These are phyloP conservation scores for Stylophora pistillata DNA, from an alignment of 64 coral and sea anemone genomes.

Conservation along the genomic window DNA sequence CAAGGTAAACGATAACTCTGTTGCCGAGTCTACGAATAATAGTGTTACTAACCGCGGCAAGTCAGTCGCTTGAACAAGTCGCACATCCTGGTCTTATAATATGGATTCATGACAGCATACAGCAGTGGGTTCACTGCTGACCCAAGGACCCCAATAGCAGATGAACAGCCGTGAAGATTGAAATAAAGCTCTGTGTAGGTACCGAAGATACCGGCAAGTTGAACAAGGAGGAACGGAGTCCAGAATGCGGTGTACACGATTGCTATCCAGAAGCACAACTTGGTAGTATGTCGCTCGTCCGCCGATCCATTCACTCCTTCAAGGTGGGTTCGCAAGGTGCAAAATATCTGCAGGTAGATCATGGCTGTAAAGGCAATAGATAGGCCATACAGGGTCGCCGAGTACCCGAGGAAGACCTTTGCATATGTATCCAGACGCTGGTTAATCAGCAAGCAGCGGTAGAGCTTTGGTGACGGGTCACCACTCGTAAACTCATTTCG, in stretches of 20 bases:
- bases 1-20: background rate
- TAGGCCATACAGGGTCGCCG: conserved; percentile 71
- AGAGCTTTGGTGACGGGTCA: conserved; percentile 77
- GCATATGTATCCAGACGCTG: conserved; percentile 71
- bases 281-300: conserved; percentile 80
- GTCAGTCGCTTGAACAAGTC: conserved; percentile 4
- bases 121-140: conserved; percentile 81
- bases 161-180: conserved; percentile 91
- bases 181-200: conserved; percentile 88
- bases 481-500: conserved; percentile 62
- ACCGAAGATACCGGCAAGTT: conserved; percentile 83
- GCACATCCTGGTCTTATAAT: conserved; percentile 40
- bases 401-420: conserved; percentile 79
- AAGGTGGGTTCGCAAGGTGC: conserved; percentile 28
- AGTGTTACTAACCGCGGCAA: background rate
- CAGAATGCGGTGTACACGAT: conserved; percentile 86
- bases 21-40: background rate
- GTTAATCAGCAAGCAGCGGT: conserved; percentile 93
- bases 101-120: conserved; percentile 79
- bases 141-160: conserved; percentile 83
- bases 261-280: conserved; percentile 80
- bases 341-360: conserved; percentile 59
- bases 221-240: conserved; percentile 91
- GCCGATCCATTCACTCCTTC: conserved; percentile 64
- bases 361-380: conserved; percentile 55